Conservation (phyloP, 2,797 vertebrate species). For the Eurystomus glaucurus region DNA sequence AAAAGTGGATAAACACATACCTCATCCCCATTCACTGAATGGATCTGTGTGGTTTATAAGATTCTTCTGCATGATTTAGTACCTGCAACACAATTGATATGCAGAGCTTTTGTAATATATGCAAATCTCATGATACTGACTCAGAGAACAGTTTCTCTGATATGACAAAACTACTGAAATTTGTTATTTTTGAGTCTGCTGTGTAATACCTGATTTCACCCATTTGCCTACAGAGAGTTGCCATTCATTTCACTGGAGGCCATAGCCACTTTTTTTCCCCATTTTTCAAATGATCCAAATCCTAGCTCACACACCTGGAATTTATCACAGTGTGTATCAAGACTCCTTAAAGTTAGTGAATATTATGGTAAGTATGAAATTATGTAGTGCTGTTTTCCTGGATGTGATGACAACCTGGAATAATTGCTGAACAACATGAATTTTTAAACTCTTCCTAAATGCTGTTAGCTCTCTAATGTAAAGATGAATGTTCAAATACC, state of each 20-base stretch:
- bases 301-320: slow-evolving; percentile 10
- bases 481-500: slow-evolving; percentile 11
- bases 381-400: slow-evolving; percentile 1
- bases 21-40: not conserved
- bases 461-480: slow-evolving; percentile 17
- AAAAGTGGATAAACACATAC: not conserved
- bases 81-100: not conserved
- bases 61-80: slow-evolving; percentile 22
- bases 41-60: not conserved
- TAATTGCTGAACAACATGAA: slow-evolving; percentile 31
- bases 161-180: not conserved
- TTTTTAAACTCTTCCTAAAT: slow-evolving; percentile 42
- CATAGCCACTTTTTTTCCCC: not conserved
- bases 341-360: slow-evolving; percentile 9
- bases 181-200: slow-evolving; percentile 3
- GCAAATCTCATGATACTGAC: not conserved
- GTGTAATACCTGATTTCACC: not conserved
- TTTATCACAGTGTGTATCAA: not conserved
- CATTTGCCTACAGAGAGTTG: not conserved
- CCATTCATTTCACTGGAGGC: not conserved
- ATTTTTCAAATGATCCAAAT: not conserved
- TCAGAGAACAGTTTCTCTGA: slow-evolving; percentile 4
- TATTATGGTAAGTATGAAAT: not conserved
- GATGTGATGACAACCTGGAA: slow-evolving; percentile 31
- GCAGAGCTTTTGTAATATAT: slow-evolving; percentile 18